Conservation (phyloP, 2,797 vertebrate genomes). For the Pteropus rufus region DNA sequence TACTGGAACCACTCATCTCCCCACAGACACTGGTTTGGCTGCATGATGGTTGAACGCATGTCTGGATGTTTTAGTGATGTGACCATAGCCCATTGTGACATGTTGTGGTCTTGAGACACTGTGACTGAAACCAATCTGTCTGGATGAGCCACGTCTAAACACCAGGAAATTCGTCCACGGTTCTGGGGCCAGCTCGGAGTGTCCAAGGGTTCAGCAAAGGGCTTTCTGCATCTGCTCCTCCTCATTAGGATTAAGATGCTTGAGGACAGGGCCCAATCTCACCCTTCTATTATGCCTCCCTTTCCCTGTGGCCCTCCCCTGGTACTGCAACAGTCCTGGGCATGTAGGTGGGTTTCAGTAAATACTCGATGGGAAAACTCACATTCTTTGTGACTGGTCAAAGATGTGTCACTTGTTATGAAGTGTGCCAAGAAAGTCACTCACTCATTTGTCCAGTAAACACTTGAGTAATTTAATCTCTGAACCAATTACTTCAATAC, state of each 20-base stretch:
- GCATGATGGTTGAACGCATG: constrained; percentile 36
- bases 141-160: constrained; percentile 29
- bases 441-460: constrained; percentile 65
- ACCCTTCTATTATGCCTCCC: neutral
- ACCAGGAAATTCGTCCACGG: neutral
- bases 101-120: constrained; percentile 55
- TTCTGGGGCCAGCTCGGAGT: neutral
- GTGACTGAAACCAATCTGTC: constrained; percentile 50
- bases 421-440: constrained; percentile 70
- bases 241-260: neutral
- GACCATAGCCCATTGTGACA: constrained; percentile 66
- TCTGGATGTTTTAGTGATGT: constrained; percentile 69
- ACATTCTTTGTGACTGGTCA: constrained; percentile 67
- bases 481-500: constrained; percentile 71
- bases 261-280: neutral
- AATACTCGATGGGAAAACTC: constrained; percentile 58
- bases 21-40: constrained; percentile 70
- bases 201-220: neutral
- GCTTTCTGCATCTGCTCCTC: neutral
- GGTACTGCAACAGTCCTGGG: neutral
- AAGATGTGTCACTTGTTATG: constrained; percentile 64
- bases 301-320: neutral
- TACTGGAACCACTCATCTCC: constrained; percentile 52
- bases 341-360: neutral
- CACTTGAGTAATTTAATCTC: constrained; percentile 63